Evolutionary conservation across 2,113 vertebrate genomes (phyloP), one percentile per base, ranked within the genome.

Genomic region (Anarhynchus alexandrinus): DNA sequence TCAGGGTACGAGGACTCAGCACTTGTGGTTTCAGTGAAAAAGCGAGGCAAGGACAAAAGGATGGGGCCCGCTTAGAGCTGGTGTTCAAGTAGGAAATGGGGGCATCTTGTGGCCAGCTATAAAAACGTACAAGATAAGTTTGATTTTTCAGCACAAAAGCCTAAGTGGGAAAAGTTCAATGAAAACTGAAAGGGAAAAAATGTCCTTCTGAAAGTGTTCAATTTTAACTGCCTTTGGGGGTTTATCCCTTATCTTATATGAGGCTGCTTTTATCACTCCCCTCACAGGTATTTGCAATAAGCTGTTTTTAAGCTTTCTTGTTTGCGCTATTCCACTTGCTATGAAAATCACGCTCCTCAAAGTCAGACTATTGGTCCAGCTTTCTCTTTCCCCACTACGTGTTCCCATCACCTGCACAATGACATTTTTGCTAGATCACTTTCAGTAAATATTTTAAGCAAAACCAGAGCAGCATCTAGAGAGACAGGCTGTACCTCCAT

Each of bases 51-150:
- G 18, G 43, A 57, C 15, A 40, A 38, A 82, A 61, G 42, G n/a
- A 92, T 36, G 57, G 26, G 20, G 7, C 45, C 20, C 0, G 3
- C 1, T 4, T 42, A 40, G 52, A 90, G 71, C 45, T 54, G 45
- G n/a, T 58, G 54, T 36, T 72, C 64, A 52, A 19, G 29, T 10
- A 79, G 95, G 55, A 82, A 88, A 82, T 61, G n/a, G 90, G 86
- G 97, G 94, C 98, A 97, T 51, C 98, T 97, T 83, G 97, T 98
- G 98, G 98, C 70, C 82, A 93, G 15, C 82, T 17, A 5, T 5
- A 73, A 89, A 79, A 88, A 49, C 36, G 84, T 34, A 21, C 78
- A 29, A 27, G 6, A 19, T 21, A 26, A 40, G 29, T 30, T 79
- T 1, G 3, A 34, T 71, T 80, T 90, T 32, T 64, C 82, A 83